These are phyloP conservation scores for Lanistes nyassanus DNA, from an alignment of 1,140 invertebrate species.

Conservation along the genomic window DNA sequence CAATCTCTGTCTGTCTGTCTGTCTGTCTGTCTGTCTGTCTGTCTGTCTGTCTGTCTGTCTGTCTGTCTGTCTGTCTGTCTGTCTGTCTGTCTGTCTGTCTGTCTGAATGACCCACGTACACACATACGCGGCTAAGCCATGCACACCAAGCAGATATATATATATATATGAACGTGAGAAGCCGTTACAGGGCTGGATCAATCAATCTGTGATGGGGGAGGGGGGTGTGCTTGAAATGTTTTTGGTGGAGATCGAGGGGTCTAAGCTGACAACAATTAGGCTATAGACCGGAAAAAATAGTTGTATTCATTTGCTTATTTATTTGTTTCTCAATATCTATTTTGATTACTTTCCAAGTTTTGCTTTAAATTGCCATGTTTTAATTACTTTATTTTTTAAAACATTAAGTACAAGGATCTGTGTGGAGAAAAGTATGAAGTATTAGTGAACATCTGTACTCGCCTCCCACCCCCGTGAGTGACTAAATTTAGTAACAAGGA, in stretches of 20 bases:
- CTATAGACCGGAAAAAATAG: too few relatives aligned
- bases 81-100: not conserved
- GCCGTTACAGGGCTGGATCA: too few relatives aligned
- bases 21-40: slow-evolving; percentile 13
- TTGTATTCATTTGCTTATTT: too few relatives aligned
- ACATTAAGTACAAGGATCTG: too few relatives aligned
- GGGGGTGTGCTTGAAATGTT: not conserved
- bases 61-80: slow-evolving; percentile 2
- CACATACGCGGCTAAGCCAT: not conserved
- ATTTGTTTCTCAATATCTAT: too few relatives aligned
- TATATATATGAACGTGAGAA: not conserved
- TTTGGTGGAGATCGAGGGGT: not conserved
- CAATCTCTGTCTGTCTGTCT: slow-evolving; percentile 6
- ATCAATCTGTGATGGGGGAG: not conserved
- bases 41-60: slow-evolving; percentile 15
- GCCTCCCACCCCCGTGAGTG: too few relatives aligned
- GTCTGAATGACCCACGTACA: not conserved
- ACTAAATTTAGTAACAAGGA: too few relatives aligned
- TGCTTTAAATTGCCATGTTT: too few relatives aligned
- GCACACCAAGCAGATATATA: not conserved
- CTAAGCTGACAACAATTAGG: not conserved
- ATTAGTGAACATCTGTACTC: too few relatives aligned
- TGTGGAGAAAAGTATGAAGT: too few relatives aligned
- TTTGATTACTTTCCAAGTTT: too few relatives aligned
- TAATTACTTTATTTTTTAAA: too few relatives aligned